phyloP scores from a whole-genome alignment of 2,113 vertebrate species.

The Lynx canadensis region DNA sequence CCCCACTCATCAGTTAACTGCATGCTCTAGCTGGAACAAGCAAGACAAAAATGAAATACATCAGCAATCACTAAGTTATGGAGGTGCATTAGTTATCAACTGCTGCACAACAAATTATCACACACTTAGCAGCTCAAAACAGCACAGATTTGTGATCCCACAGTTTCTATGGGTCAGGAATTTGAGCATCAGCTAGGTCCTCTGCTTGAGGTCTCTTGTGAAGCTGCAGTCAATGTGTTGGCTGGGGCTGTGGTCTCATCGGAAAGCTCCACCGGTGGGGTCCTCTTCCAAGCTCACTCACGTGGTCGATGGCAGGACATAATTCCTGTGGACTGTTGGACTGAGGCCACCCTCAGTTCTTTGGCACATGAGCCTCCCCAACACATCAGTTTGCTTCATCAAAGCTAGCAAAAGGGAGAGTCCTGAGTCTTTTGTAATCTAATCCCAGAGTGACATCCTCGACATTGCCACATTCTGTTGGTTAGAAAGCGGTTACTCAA shows the following conservation, averaged over 20 bases:
- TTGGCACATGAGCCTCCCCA: not conserved
- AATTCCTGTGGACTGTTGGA: not conserved
- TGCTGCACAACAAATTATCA: accelerated
- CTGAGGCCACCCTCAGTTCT: not conserved
- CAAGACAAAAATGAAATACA: not conserved
- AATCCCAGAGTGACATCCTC: not conserved
- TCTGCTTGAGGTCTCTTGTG: not conserved
- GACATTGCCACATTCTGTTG: not conserved
- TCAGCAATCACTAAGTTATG: not conserved
- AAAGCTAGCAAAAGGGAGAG: not conserved
- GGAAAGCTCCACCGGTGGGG: not conserved
- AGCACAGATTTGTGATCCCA: too few relatives aligned
- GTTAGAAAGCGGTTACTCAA: not conserved
- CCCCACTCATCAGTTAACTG: too few relatives aligned
- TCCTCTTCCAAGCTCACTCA: not conserved
- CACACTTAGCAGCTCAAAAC: not conserved
- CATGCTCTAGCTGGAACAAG: not conserved
- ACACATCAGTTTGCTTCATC: not conserved
- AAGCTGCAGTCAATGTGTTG: accelerated
- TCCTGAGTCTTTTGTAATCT: not conserved
- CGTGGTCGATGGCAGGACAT: accelerated
- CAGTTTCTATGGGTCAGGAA: not conserved
- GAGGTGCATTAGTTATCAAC: not conserved
- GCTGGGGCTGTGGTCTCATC: not conserved
- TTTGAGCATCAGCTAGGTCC: not conserved